A percentile compares a stretch with the other conserved stretches of the same genome.
phyloP scores from a whole-genome alignment of 2,888 invertebrate species.

The Agapetus fuscipes region DNA sequence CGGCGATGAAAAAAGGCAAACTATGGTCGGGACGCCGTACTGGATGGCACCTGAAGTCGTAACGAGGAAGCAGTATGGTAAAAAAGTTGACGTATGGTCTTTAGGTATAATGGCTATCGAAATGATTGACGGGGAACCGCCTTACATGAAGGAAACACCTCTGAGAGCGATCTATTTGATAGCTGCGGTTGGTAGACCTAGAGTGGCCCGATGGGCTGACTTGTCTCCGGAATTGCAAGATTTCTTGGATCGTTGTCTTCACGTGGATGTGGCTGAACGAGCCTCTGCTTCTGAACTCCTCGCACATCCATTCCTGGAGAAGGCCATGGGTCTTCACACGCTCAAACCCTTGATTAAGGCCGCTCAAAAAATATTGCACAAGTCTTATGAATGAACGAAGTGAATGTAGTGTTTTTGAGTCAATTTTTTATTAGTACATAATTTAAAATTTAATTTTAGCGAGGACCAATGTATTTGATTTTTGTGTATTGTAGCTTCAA shows the following conservation, averaged over 20 bases:
- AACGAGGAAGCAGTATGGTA: constrained; percentile 86
- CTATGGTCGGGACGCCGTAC: constrained; percentile 97
- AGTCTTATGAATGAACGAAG: constrained; percentile 33
- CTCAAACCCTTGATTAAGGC: constrained; percentile 85
- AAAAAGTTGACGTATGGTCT: constrained; percentile 90
- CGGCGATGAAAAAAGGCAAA: constrained; percentile 90
- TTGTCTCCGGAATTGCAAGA: constrained; percentile 69
- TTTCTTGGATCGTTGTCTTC: constrained; percentile 81
- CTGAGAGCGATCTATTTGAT: constrained; percentile 88
- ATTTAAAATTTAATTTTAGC: too few relatives aligned
- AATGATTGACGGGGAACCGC: constrained; percentile 90
- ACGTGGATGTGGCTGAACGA: constrained; percentile 70
- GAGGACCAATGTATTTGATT: too few relatives aligned
- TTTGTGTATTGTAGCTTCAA: too few relatives aligned
- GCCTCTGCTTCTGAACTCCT: constrained; percentile 70
- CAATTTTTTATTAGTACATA: too few relatives aligned
- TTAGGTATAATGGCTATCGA: constrained; percentile 98
- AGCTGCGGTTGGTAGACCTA: constrained; percentile 90
- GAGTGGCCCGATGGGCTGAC: constrained; percentile 73
- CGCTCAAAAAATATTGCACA: constrained; percentile 76
- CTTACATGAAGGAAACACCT: constrained; percentile 92
- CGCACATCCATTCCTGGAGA: constrained; percentile 67
- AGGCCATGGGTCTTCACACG: constrained; percentile 70
- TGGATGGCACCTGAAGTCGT: constrained; percentile 98
- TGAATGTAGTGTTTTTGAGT: too few relatives aligned